These are phyloP conservation scores for Trichopoda pennipes DNA, from an alignment of 2,888 invertebrate species.

Conservation along the genomic window DNA sequence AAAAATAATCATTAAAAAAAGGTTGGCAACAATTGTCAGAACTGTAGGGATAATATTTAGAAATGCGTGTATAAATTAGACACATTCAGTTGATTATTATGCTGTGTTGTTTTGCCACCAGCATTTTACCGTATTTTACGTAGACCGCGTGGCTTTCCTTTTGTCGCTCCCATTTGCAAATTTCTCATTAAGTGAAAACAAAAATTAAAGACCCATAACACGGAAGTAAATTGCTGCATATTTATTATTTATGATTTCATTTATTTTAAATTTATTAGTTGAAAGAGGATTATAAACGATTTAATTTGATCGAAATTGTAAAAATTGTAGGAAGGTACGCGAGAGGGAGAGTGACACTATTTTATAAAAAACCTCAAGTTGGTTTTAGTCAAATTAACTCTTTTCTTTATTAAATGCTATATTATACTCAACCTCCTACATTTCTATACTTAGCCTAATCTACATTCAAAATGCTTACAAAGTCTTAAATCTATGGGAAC, in stretches of 20 bases:
- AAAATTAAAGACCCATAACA: background rate
- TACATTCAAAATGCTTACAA: too few species aligned
- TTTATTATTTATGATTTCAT: slow-evolving; percentile 14
- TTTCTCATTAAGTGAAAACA: background rate
- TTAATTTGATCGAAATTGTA: too few species aligned
- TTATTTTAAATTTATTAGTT: slow-evolving; percentile 31
- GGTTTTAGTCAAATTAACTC: too few species aligned
- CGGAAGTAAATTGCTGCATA: slow-evolving; percentile 31
- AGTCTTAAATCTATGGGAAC: too few species aligned
- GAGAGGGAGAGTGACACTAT: too few species aligned
- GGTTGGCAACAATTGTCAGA: background rate
- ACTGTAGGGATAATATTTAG: background rate
- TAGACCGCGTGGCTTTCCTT: slow-evolving; percentile 10
- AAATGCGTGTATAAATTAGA: background rate
- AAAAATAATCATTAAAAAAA: too few species aligned
- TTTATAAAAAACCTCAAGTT: too few species aligned
- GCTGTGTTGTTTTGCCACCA: slow-evolving; percentile 26
- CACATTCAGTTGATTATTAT: slow-evolving; percentile 21
- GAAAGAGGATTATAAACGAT: slow-evolving; percentile 33
- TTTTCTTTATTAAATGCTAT: too few species aligned
- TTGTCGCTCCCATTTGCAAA: slow-evolving; percentile 9
- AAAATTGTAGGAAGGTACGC: too few species aligned
- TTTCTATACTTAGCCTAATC: too few species aligned
- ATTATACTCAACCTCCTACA: too few species aligned
- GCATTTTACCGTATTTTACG: slow-evolving; percentile 28